These are phyloP conservation scores for Dynastes tityus DNA, from an alignment of 2,888 invertebrate species.

Conservation along the genomic window DNA sequence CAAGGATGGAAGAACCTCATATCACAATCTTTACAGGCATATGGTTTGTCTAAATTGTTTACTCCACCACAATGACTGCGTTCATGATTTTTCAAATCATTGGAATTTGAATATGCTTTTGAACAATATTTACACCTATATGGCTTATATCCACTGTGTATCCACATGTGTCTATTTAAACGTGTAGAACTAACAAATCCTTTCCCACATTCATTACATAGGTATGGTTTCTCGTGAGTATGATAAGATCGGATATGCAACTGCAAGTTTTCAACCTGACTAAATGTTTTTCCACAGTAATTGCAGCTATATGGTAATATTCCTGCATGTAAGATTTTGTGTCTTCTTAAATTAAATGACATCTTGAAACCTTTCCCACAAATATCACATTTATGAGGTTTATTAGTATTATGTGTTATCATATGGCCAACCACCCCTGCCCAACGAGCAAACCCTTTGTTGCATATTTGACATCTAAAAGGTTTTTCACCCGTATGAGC, in stretches of 20 bases:
- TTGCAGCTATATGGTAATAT: slow-evolving; percentile 65
- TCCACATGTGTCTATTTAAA: slow-evolving; percentile 68
- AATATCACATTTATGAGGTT: slow-evolving; percentile 66
- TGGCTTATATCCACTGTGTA: slow-evolving; percentile 66
- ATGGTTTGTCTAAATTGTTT: slow-evolving; percentile 62
- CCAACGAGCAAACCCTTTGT: slow-evolving; percentile 67
- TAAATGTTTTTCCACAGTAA: slow-evolving; percentile 67
- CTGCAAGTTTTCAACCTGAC: slow-evolving; percentile 66
- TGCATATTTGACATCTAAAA: slow-evolving; percentile 66
- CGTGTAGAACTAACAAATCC: slow-evolving; percentile 67
- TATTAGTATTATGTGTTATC: slow-evolving; percentile 65
- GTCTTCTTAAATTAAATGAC: slow-evolving; percentile 66
- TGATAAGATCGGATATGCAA: slow-evolving; percentile 67
- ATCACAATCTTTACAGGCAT: slow-evolving; percentile 63
- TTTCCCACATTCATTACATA: slow-evolving; percentile 68
- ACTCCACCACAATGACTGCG: slow-evolving; percentile 59
- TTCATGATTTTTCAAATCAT: slow-evolving; percentile 66
- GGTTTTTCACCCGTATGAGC: slow-evolving; percentile 73
- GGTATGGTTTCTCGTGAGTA: slow-evolving; percentile 66
- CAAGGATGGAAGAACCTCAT: slow-evolving; percentile 67
- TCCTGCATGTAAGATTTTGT: slow-evolving; percentile 65
- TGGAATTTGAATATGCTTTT: slow-evolving; percentile 65
- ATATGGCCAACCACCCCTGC: slow-evolving; percentile 67
- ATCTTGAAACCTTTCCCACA: slow-evolving; percentile 67
- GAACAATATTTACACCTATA: slow-evolving; percentile 64